A percentile compares a stretch with the other conserved stretches of the same genome.
phyloP scores from a whole-genome alignment of 2,113 vertebrate genomes.

The Cyprinodon tularosa region DNA sequence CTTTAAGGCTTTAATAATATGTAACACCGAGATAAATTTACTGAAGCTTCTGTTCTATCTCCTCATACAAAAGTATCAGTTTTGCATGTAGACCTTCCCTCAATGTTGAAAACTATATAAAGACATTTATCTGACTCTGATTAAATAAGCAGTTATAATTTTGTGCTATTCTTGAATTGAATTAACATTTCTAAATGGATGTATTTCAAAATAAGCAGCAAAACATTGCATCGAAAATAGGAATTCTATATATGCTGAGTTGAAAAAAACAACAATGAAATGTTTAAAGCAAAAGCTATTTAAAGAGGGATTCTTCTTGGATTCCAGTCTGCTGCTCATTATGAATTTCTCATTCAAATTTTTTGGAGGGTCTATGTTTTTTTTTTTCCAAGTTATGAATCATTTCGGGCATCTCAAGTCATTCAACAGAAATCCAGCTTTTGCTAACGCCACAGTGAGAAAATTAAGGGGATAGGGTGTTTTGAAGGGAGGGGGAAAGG shows the following conservation, averaged over 20 bases:
- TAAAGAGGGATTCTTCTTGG: conserved; percentile 28
- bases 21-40: conserved; percentile 8
- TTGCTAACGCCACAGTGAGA: conserved; percentile 51
- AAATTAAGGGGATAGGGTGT: conserved; percentile 41
- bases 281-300: conserved; percentile 14
- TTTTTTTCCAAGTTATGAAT: conserved; percentile 64
- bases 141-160: conserved; percentile 17
- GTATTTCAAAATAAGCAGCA: not conserved
- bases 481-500: conserved; percentile 43
- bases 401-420: conserved; percentile 61
- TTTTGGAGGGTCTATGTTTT: conserved; percentile 48
- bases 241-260: not conserved
- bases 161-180: conserved; percentile 1
- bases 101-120: conserved; percentile 14
- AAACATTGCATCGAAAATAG: not conserved
- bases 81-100: conserved; percentile 24
- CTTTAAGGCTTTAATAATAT: conserved; percentile 10
- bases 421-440: conserved; percentile 65
- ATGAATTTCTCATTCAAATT: conserved; percentile 50
- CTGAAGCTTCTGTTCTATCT: not conserved
- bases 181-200: not conserved
- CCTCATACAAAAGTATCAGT: conserved; percentile 12
- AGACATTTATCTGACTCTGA: conserved; percentile 11
- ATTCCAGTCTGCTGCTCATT: conserved; percentile 39
- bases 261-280: not conserved